Base-by-base conservation (phyloP, 2,888 invertebrate genomes). In the Synergus japonicus region DNA sequence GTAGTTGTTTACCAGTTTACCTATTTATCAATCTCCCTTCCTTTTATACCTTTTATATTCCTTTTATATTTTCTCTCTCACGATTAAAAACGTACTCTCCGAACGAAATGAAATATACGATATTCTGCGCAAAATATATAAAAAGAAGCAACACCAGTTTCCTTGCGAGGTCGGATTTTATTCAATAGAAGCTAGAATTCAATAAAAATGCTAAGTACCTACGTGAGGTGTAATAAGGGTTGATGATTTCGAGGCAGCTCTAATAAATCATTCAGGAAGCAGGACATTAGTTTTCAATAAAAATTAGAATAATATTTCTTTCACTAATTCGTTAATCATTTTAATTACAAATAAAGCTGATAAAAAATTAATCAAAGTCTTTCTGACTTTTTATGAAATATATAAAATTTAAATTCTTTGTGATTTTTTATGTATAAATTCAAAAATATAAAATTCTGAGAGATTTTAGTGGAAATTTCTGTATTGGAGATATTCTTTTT, bases 41-140 rank as follows among this genome's bases (percentile, higher is more conserved):
- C 12, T 10, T 49, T 41, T 73, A 15, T 9, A n/a, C 15, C 22
- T 22, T 22, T 22, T 22, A 22, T 22, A 22, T 22, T 22, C 22
- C 22, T 22, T 22, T 22, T 22, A 22, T 22, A 15, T 73, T 73
- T 54, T 54, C 54, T 37, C 49, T 29, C 37, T 46, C 73, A n/a
- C 54, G 73, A 73, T 54, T 73, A 73, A 73, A 73, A 73, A 73
- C 54, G n/a, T n/a, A 49, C 49, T n/a, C 46, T 49, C n/a, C 54
- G 37, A 73, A 37, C 49, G 54, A 41, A 63, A 73, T 73, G 54
- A 73, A 54, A 29, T 54, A 73, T 41, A 22, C 29, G 15, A 41
- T 54, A 10, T n/a, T 73, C 46, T 54, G 12, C 7, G 37, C 2
- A 15, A 49, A 54, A 54, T 37, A 73, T n/a, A n/a, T 37, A 73